These are phyloP conservation scores for Aphaenogaster ashmeadi DNA, from an alignment of 1,140 invertebrate genomes.

Conservation along the genomic window DNA sequence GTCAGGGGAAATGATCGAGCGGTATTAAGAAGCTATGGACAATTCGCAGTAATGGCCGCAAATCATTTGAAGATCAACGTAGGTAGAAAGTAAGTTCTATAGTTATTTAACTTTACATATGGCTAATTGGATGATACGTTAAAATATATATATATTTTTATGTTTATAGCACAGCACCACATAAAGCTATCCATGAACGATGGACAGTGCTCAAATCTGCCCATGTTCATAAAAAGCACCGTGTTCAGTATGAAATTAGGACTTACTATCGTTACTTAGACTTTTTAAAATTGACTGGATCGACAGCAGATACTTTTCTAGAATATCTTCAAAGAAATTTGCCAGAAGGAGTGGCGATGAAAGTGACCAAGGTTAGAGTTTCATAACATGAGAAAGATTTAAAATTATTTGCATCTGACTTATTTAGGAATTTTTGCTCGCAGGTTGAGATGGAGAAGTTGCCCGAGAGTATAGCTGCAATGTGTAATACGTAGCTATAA, in stretches of 20 bases:
- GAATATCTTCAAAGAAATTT: slow-evolving; percentile 99
- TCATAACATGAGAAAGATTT: slow-evolving; percentile 15
- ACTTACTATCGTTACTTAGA: slow-evolving; percentile 96
- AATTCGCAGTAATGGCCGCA: slow-evolving; percentile 94
- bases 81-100: slow-evolving; percentile 90
- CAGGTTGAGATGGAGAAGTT: slow-evolving; percentile 87
- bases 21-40: slow-evolving; percentile 95
- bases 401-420: slow-evolving; percentile 22
- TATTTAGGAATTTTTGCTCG: slow-evolving; percentile 70
- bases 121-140: not conserved
- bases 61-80: slow-evolving; percentile 93
- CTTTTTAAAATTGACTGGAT: slow-evolving; percentile 95
- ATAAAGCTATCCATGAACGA: slow-evolving; percentile 92
- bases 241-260: slow-evolving; percentile 98
- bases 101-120: slow-evolving; percentile 11
- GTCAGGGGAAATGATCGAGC: slow-evolving; percentile 94
- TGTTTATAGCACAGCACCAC: slow-evolving; percentile 90
- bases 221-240: slow-evolving; percentile 97
- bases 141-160: not conserved
- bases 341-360: slow-evolving; percentile 98
- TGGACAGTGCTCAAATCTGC: slow-evolving; percentile 95
- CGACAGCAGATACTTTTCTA: slow-evolving; percentile 97
- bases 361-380: slow-evolving; percentile 93
- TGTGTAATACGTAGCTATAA: slow-evolving; percentile 10
- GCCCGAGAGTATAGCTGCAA: slow-evolving; percentile 69